Conservation (phyloP, 2,113 vertebrate genomes). For the Percopsis transmontana region DNA sequence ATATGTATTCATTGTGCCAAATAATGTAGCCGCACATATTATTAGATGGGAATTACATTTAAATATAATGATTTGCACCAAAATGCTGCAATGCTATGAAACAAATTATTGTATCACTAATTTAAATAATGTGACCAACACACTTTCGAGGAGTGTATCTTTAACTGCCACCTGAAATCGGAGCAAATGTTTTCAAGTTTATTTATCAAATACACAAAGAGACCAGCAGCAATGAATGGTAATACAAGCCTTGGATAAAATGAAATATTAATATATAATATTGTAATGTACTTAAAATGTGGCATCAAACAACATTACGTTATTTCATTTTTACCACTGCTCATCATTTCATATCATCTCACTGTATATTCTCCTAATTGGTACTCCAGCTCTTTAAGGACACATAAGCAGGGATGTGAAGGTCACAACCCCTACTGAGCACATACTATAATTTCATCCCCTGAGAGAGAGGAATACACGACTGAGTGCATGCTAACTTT, state of each 20-base stretch:
- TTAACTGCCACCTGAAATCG: too few relatives aligned
- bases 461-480: slow-evolving; percentile 2
- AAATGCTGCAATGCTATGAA: not conserved
- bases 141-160: not conserved
- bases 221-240: too few relatives aligned
- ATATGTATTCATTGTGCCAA: not conserved
- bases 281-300: too few relatives aligned
- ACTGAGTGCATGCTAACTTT: slow-evolving; percentile 5
- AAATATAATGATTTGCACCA: not conserved
- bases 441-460: slow-evolving; percentile 25
- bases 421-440: slow-evolving; percentile 6
- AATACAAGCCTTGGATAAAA: too few relatives aligned
- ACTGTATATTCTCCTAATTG: not conserved
- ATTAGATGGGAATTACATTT: not conserved
- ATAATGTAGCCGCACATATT: not conserved
- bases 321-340: not conserved
- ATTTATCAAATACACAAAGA: too few relatives aligned
- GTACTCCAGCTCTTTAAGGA: not conserved
- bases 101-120: not conserved
- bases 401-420: slow-evolving; percentile 8
- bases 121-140: not conserved
- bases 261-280: too few relatives aligned
- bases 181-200: too few relatives aligned
- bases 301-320: not conserved
- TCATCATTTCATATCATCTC: not conserved